Evolutionary conservation across 2,797 vertebrate genomes (phyloP), one percentile per base, ranked within the genome.

Genomic region (Anniella stebbinsi): DNA sequence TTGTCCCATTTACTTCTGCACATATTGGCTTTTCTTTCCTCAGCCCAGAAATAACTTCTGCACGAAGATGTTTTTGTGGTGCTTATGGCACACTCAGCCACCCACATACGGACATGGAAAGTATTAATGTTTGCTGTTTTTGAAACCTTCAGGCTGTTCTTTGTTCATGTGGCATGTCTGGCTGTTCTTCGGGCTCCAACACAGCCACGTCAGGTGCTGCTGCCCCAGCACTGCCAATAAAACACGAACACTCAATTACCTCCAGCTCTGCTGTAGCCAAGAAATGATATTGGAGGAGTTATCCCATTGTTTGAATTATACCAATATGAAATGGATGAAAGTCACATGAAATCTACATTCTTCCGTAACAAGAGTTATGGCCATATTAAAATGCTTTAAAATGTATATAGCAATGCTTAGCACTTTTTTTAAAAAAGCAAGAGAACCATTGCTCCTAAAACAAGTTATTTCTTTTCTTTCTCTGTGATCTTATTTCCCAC

Each of bases 231-330:
- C 0, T 87, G 84, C 87, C 90, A 83, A 0, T 97, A 92, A 96
- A 96, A 88, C 85, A 89, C 88, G 86, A 95, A 86, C 88, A 85
- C 92, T 92, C 1, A 72, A 83, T 94, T 94, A 93, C 91, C 94
- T 92, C 2, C 73, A 96, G 92, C 84, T 63, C 91, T 69, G 7
- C 67, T 93, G 88, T 77, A 96, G 92, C 92, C 95, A 91, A 95
- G 95, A 96, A 97, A 93, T 90, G 1, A 93, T 0, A 57, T 93
- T 63, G 38, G 94, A 94, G 87, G 92, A 96, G 94, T 91, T 88
- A 86, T 97, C 96, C 95, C 95, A 91, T 96, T 97, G 97, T 97
- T 97, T 94, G 94, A 96, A 97, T 97, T 96, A 97, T 82, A 92
- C 89, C 93, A 92, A 92, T 96, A 96, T 95, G 96, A 96, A 95